These are phyloP conservation scores for Epirrita christyi DNA, from an alignment of 2,888 invertebrate genomes.

Conservation along the genomic window DNA sequence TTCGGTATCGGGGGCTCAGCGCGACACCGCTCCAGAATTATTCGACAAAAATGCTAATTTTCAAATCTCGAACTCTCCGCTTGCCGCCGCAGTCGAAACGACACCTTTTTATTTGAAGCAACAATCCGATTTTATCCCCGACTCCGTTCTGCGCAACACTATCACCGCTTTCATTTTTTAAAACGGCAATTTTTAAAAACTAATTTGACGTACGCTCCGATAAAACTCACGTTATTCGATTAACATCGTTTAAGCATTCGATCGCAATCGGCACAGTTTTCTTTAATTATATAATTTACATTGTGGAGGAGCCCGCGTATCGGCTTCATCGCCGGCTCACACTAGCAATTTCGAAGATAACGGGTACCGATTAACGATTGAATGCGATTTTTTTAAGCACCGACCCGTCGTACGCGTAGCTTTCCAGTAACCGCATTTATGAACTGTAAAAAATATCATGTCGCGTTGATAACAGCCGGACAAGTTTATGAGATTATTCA, in stretches of 20 bases:
- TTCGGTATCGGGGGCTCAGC: conserved; percentile 76
- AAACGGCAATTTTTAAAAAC: conserved; percentile 48
- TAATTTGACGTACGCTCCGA: conserved; percentile 58
- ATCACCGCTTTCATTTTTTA: conserved; percentile 40
- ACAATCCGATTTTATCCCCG: conserved; percentile 61
- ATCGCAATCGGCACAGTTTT: conserved; percentile 71
- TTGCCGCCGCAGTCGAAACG: conserved; percentile 73
- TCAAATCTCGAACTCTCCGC: conserved; percentile 78
- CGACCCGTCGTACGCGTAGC: conserved; percentile 50
- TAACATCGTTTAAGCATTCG: conserved; percentile 65
- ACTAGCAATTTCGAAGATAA: conserved; percentile 76
- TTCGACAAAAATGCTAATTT: conserved; percentile 85
- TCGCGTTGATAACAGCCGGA: conserved; percentile 68
- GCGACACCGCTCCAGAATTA: conserved; percentile 81
- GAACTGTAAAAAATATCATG: conserved; percentile 70
- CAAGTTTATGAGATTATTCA: conserved; percentile 77
- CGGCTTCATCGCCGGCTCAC: conserved; percentile 67
- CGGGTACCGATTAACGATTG: conserved; percentile 65
- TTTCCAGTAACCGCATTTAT: conserved; percentile 61
- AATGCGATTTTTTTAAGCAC: conserved; percentile 71
- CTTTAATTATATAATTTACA: conserved; percentile 82
- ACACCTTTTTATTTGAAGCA: conserved; percentile 69
- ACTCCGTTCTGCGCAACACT: conserved; percentile 44
- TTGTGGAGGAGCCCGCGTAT: conserved; percentile 64
- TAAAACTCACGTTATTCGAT: conserved; percentile 66